Evolutionary conservation across 1,140 invertebrate species (phyloP).

Genomic region (Aphidius gifuensis): DNA sequence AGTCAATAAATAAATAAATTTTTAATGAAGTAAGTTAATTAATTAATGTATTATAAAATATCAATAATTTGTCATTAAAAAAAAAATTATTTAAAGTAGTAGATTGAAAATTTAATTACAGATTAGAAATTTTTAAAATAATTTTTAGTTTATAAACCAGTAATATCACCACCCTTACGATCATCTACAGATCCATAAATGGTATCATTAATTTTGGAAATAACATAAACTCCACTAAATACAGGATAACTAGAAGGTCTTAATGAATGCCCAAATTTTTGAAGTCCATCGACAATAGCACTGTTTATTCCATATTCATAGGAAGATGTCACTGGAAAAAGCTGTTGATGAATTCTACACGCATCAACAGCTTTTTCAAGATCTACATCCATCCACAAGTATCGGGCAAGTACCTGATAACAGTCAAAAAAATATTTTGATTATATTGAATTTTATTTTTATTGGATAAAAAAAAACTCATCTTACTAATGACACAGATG

Average conservation of each 20-base stretch:
- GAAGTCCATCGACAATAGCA: constrained; percentile 65
- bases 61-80: no score
- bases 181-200: constrained; percentile 79
- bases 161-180: constrained; percentile 77
- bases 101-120: no score
- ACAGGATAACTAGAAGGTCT: constrained; percentile 57
- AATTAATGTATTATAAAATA: no score
- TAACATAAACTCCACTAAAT: constrained; percentile 70
- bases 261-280: constrained; percentile 66
- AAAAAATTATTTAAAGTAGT: no score
- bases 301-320: constrained; percentile 78
- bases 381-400: constrained; percentile 79
- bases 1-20: no score
- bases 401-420: constrained; percentile 72
- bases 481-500: constrained; percentile 75
- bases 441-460: not conserved
- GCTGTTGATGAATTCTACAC: constrained; percentile 88
- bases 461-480: no score
- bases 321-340: constrained; percentile 75
- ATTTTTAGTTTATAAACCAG: no score
- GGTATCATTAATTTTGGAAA: constrained; percentile 61
- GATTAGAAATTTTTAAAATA: no score
- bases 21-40: no score
- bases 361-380: constrained; percentile 87
- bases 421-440: constrained; percentile 14